Base-by-base conservation (phyloP, 2,888 invertebrate genomes). In the Labia minor region DNA sequence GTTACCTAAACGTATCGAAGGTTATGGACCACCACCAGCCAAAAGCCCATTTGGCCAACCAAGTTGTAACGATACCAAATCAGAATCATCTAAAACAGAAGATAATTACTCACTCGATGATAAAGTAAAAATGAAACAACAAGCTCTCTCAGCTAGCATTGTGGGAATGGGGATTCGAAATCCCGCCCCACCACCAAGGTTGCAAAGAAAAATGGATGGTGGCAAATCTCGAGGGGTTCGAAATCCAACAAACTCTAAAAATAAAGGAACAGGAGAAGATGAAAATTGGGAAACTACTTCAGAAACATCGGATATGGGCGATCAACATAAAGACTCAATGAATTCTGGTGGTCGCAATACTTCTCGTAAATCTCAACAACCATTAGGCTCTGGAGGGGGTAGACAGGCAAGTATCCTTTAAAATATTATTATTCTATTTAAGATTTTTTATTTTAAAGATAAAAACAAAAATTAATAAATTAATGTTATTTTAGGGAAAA, bases 201-300 rank as follows among this genome's bases (percentile, higher is more conserved):
- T 70, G 69, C 71, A 70, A 61, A 66, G 69, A 14, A 68, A 68
- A 18, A 67, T 68, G 16, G 69, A 70, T 63, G 61, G 14, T 16
- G 73, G 75, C 74, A 79, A 74, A 77, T 73, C 71, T 64, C 74
- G 76, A 20, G 70, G 72, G 68, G 18, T 21, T 33, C 62, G 70
- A 63, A 70, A 72, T 65, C 19, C 77, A 77, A n/a, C 79, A 77
- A 73, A 78, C 77, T 78, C 21, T 77, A 78, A 18, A 79, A 77
- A 72, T 78, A 77, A 63, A 74, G 74, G 21, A 77, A 77, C n/a
- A 69, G 80, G 81, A 10, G 83, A 83, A 70, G 85, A 84, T 71
- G 86, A 85, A 73, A 83, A 88, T 73, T 89, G 89, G 87, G 91
- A 90, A 76, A 89, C 90, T 62, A 90, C 89, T 18, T 89, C 90